Evolutionary conservation across 1,140 invertebrate species (phyloP).

Genomic region (Orchestia grillus): DNA sequence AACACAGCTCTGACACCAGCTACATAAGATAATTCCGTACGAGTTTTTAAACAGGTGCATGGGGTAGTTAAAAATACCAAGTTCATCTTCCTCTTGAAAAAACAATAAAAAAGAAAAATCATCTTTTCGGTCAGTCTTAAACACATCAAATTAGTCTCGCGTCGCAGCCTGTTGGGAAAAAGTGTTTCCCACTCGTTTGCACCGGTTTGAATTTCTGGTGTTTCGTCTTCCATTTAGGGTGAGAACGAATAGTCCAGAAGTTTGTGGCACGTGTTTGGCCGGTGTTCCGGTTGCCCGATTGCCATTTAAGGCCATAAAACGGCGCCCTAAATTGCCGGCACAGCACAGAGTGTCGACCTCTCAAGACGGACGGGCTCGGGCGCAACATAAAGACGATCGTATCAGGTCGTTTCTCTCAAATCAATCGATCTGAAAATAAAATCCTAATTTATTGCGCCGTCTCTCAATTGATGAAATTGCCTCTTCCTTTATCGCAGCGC

Average conservation of each 20-base stretch:
- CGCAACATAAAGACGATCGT: conserved; percentile 25
- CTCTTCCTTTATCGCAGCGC: not conserved
- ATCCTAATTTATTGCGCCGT: conserved; percentile 32
- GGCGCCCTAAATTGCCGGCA: not conserved
- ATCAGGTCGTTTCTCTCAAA: conserved; percentile 25
- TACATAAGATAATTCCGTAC: too few relatives aligned
- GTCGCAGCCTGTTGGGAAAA: not conserved
- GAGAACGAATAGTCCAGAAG: not conserved
- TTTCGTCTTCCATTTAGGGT: not conserved
- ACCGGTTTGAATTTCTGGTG: not conserved
- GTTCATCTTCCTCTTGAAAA: too few relatives aligned
- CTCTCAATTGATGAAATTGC: conserved; percentile 19
- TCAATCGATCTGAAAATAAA: conserved; percentile 41
- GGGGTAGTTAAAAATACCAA: too few relatives aligned
- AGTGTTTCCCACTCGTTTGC: not conserved
- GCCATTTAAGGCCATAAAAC: conserved; percentile 21
- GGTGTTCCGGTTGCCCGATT: not conserved
- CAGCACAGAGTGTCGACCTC: conserved; percentile 14
- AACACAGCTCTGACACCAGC: too few relatives aligned
- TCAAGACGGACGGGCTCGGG: not conserved
- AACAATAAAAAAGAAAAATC: not conserved
- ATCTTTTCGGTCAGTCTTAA: not conserved
- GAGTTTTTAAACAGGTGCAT: not conserved
- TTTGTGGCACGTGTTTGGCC: not conserved
- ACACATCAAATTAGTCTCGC: not conserved